Conservation (phyloP, 1,140 invertebrate species). For the Drosophila pseudoananassae region DNA sequence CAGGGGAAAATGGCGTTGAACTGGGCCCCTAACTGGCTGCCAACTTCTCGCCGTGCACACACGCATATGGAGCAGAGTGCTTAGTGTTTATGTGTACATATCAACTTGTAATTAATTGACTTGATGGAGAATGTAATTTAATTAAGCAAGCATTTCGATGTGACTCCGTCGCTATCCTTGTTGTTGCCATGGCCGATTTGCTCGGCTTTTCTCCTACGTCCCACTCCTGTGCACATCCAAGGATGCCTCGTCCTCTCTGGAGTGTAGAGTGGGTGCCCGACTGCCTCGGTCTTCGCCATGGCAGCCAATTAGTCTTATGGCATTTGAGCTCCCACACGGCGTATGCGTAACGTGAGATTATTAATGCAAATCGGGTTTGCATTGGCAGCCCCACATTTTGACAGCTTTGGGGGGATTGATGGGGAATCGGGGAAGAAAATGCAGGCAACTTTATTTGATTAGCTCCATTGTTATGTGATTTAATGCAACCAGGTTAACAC, state of each 20-base stretch:
- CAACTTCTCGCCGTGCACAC: constrained; percentile 2
- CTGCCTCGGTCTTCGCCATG: constrained; percentile 26
- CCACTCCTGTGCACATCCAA: background rate
- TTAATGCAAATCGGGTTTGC: constrained; percentile 68
- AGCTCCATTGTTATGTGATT: background rate
- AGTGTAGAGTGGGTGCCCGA: constrained; percentile 5
- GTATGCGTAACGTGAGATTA: constrained; percentile 65
- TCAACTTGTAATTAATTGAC: constrained; percentile 83
- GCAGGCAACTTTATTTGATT: background rate
- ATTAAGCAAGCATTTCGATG: constrained; percentile 81
- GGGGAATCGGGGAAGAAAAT: background rate
- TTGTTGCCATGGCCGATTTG: constrained; percentile 38
- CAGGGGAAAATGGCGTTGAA: too few relatives aligned
- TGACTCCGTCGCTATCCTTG: constrained; percentile 54
- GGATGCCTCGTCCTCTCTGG: background rate
- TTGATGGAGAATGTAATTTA: constrained; percentile 83
- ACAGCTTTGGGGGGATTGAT: constrained; percentile 34
- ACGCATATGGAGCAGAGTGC: constrained; percentile 30
- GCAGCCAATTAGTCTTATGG: constrained; percentile 69
- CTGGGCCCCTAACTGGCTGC: too few relatives aligned
- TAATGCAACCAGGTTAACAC: background rate
- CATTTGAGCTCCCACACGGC: constrained; percentile 49
- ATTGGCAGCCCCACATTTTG: constrained; percentile 42
- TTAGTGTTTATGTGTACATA: constrained; percentile 50
- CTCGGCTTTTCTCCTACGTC: background rate